Evolutionary conservation across 2,888 invertebrate genomes (phyloP).

Genomic region (Leistus spinibarbis): DNA sequence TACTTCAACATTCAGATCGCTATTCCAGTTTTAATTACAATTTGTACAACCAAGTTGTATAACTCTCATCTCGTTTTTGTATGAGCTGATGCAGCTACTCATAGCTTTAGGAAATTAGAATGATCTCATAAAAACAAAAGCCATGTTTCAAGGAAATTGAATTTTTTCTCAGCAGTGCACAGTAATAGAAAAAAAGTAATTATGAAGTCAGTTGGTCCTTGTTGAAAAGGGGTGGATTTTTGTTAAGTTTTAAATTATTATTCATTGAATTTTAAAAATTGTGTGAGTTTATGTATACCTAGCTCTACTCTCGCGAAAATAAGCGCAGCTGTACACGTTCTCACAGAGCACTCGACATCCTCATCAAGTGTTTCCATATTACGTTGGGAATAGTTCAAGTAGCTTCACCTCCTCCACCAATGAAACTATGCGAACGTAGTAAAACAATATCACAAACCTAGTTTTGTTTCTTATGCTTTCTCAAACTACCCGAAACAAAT

Average conservation of each 20-base stretch:
- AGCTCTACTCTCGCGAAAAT: background rate
- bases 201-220: conserved; percentile 18
- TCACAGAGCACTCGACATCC: background rate
- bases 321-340: conserved; percentile 18
- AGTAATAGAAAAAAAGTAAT: conserved; percentile 18
- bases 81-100: background rate
- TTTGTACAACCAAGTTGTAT: background rate
- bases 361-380: background rate
- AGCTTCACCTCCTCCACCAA: background rate
- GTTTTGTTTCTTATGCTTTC: background rate
- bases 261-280: conserved; percentile 37
- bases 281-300: conserved; percentile 8
- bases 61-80: background rate
- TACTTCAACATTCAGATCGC: too few relatives aligned
- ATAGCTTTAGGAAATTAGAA: background rate
- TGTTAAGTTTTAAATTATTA: conserved; percentile 34
- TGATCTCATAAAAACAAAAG: conserved; percentile 15
- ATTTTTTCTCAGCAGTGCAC: conserved; percentile 4
- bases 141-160: conserved; percentile 21
- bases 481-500: background rate
- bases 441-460: background rate
- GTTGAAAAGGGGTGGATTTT: conserved; percentile 7
- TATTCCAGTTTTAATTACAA: background rate
- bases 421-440: background rate
- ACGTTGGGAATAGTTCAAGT: background rate